Percentiles rank a stretch among this genome's conserved stretches.
Evolutionary conservation across 2,888 invertebrate species (phyloP).

Genomic region (Ormia ochracea): DNA sequence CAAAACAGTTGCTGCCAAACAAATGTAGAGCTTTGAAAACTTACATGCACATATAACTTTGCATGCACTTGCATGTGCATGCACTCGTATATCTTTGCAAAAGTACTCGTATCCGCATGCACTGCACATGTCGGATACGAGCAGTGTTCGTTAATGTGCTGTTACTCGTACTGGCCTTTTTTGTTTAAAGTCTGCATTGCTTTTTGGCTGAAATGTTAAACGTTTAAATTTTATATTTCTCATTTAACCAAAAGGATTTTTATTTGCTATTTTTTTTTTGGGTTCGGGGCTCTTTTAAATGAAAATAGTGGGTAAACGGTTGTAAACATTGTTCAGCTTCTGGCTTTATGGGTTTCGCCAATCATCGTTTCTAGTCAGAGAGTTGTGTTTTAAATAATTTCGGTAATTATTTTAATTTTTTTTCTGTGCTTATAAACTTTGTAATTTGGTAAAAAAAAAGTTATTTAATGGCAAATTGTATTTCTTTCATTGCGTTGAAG

Average conservation of each 20-base stretch:
- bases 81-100: too few species aligned
- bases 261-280: background rate
- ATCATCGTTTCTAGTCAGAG: constrained; percentile 10
- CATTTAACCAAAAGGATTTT: constrained; percentile 13
- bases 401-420: background rate
- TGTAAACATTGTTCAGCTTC: constrained; percentile 52
- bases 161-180: constrained; percentile 25
- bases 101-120: too few species aligned
- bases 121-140: constrained; percentile 20
- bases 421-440: constrained; percentile 29
- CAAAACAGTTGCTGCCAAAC: too few species aligned
- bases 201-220: constrained; percentile 44
- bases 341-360: constrained; percentile 36
- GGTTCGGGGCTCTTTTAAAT: constrained; percentile 9
- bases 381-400: background rate
- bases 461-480: too few species aligned
- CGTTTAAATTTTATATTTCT: constrained; percentile 40
- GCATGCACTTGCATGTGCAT: too few species aligned
- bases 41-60: too few species aligned
- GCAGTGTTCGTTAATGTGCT: constrained; percentile 53
- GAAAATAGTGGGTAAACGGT: constrained; percentile 50
- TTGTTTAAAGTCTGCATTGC: background rate
- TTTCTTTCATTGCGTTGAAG: too few species aligned
- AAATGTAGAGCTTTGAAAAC: too few species aligned
- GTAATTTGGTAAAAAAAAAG: background rate